A percentile compares a stretch with the other conserved stretches of the same genome.
Evolutionary conservation across 2,797 vertebrate genomes (phyloP).

Genomic region (Chrysocyon brachyurus): DNA sequence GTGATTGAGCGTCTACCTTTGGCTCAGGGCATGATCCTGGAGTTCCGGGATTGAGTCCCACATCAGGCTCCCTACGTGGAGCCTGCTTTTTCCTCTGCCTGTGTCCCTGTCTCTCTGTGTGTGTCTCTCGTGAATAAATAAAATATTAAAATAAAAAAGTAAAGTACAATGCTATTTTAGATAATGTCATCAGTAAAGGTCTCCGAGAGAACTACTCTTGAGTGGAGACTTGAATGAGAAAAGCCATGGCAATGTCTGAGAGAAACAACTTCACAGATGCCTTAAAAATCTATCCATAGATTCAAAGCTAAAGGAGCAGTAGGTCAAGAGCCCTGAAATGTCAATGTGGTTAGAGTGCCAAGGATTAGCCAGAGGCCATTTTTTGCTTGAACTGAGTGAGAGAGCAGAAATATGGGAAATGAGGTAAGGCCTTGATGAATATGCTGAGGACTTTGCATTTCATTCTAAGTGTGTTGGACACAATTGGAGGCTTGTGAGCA

Average conservation of each 20-base stretch:
- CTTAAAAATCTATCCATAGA: conserved; percentile 30
- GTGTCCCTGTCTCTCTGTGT: too few species aligned
- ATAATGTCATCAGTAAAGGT: not conserved
- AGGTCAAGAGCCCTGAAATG: not conserved
- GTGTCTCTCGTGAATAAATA: too few species aligned
- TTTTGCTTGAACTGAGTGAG: not conserved
- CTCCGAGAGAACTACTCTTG: not conserved
- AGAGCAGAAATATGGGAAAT: not conserved
- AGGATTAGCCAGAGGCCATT: not conserved
- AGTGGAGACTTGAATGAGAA: not conserved
- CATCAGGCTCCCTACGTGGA: too few species aligned
- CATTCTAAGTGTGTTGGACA: not conserved
- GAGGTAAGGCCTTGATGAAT: not conserved
- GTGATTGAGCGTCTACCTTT: too few species aligned
- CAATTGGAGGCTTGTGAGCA: not conserved
- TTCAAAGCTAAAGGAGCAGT: not conserved
- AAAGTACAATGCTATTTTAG: not conserved
- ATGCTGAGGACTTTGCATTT: not conserved
- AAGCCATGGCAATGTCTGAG: not conserved
- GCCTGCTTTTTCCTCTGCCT: too few species aligned
- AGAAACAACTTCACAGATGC: conserved; percentile 66
- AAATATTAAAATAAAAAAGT: too few species aligned
- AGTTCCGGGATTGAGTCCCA: too few species aligned
- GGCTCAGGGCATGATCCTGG: too few species aligned
- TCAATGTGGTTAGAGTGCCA: too few species aligned